Evolutionary conservation across 2,113 vertebrate genomes (phyloP).

Genomic region (Grammomys surdaster): DNA sequence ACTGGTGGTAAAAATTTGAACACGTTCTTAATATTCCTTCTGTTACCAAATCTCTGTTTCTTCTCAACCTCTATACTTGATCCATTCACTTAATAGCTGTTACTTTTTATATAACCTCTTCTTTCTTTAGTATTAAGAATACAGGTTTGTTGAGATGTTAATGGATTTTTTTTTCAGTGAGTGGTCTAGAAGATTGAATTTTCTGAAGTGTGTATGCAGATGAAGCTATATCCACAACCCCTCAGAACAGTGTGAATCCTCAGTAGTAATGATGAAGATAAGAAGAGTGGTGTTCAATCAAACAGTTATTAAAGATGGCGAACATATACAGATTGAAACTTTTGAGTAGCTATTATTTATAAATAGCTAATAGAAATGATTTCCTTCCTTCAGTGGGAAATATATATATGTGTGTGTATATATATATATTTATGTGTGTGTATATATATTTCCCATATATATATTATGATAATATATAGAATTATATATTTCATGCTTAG

Average conservation of each 20-base stretch:
- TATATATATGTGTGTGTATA: not conserved
- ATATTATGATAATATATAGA: not conserved
- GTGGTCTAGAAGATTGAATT: not conserved
- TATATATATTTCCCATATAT: too few relatives aligned
- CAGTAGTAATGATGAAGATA: not conserved
- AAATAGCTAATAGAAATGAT: not conserved
- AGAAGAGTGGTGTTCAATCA: not conserved
- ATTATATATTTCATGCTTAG: not conserved
- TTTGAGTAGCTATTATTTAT: not conserved
- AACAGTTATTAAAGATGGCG: not conserved
- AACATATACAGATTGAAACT: not conserved
- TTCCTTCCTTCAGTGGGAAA: not conserved
- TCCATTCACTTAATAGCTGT: not conserved
- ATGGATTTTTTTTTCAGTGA: not conserved
- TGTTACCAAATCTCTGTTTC: not conserved
- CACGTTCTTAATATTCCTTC: not conserved
- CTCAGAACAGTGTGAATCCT: not conserved
- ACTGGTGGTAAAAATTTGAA: not conserved
- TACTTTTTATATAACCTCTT: not conserved
- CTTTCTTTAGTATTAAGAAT: not conserved
- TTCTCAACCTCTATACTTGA: not conserved
- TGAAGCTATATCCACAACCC: not conserved
- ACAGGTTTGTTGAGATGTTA: not conserved
- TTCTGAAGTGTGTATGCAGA: not conserved
- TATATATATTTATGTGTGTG: not conserved